A percentile compares a stretch with the other conserved stretches of the same genome.
phyloP scores from a whole-genome alignment of 2,888 invertebrate genomes.

The Fabriciana adippe region DNA sequence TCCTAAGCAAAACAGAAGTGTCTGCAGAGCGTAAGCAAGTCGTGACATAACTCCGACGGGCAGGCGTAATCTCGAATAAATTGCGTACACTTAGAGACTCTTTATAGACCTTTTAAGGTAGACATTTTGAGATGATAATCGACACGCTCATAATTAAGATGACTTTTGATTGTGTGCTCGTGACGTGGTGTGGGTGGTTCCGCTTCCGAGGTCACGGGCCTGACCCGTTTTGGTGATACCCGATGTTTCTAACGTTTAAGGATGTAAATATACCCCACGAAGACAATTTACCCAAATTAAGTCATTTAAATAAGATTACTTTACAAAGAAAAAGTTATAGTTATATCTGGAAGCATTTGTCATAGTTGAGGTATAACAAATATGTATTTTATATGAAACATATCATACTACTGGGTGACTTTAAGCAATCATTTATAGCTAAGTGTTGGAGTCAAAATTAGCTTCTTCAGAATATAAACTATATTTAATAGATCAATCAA shows the following conservation, averaged over 20 bases:
- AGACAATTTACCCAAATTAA: conserved; percentile 24
- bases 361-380: too few species aligned
- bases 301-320: conserved; percentile 1
- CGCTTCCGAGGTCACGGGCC: conserved; percentile 75
- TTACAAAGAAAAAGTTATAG: not conserved
- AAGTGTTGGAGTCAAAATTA: too few species aligned
- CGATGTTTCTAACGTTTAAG: conserved; percentile 33
- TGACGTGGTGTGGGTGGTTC: conserved; percentile 78
- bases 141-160: conserved; percentile 82
- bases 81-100: conserved; percentile 79
- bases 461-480: too few species aligned
- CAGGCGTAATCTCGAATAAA: conserved; percentile 74
- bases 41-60: conserved; percentile 72
- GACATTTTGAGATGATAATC: conserved; percentile 81
- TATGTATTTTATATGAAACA: too few species aligned
- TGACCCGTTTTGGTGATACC: conserved; percentile 32
- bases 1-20: conserved; percentile 68
- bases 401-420: too few species aligned
- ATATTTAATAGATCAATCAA: too few species aligned
- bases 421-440: too few species aligned
- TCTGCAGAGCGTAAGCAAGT: conserved; percentile 59
- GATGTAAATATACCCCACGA: conserved; percentile 21
- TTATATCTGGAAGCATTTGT: too few species aligned
- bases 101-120: conserved; percentile 81
- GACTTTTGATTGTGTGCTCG: conserved; percentile 65